Evolutionary conservation across 2,888 invertebrate genomes (phyloP).

Genomic region (Dendrolimus pini): DNA sequence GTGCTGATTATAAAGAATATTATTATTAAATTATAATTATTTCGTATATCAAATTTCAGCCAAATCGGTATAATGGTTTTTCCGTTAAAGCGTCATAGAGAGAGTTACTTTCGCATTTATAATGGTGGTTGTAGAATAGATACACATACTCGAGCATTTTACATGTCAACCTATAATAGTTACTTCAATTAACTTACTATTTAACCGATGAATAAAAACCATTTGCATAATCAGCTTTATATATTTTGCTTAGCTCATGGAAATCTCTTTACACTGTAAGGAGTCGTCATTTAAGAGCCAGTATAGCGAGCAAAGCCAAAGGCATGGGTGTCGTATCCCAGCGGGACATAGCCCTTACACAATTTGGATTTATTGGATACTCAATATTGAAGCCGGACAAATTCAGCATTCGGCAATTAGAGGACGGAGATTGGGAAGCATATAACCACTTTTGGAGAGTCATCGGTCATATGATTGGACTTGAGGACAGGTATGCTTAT

Average conservation of each 20-base stretch:
- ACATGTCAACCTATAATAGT: too few species aligned
- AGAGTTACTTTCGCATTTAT: too few species aligned
- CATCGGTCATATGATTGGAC: conserved; percentile 87
- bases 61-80: too few species aligned
- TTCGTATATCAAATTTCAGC: too few species aligned
- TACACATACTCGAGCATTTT: too few species aligned
- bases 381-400: conserved; percentile 78
- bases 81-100: too few species aligned
- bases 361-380: conserved; percentile 91
- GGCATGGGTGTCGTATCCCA: conserved; percentile 81
- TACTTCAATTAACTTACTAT: too few species aligned
- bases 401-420: conserved; percentile 79
- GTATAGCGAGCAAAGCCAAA: conserved; percentile 56
- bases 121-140: too few species aligned
- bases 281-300: conserved; percentile 80
- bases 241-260: conserved; percentile 73
- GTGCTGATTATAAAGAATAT: too few species aligned
- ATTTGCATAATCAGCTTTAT: too few species aligned
- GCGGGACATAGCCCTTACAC: conserved; percentile 89
- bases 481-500: conserved; percentile 81
- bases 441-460: conserved; percentile 91
- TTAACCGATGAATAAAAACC: too few species aligned
- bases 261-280: conserved; percentile 81
- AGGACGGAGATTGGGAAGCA: conserved; percentile 81
- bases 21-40: too few species aligned